A percentile compares a stretch with the other conserved stretches of the same genome.
Evolutionary conservation across 2,113 vertebrate genomes (phyloP).

Genomic region (Rattus rattus): DNA sequence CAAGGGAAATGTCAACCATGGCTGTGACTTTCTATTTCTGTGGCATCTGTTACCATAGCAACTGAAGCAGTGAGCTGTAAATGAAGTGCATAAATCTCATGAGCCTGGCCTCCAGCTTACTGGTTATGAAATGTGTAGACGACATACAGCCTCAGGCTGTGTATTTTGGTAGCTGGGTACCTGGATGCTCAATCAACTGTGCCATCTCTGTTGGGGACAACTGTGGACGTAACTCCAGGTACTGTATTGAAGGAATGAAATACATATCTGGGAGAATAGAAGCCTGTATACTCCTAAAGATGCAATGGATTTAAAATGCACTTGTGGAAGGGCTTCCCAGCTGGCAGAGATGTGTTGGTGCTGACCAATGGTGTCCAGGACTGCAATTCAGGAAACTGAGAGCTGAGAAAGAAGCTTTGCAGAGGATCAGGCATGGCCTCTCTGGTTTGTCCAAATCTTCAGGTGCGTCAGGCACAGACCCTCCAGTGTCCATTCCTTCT

Average conservation of each 20-base stretch:
- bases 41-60: conserved; percentile 63
- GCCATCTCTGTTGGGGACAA: not conserved
- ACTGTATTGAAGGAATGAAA: not conserved
- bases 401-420: not conserved
- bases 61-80: conserved; percentile 37
- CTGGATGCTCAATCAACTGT: not conserved
- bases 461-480: not conserved
- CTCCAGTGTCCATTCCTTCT: not conserved
- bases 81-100: conserved; percentile 2
- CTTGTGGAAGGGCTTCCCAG: not conserved
- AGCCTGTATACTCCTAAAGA: not conserved
- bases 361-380: not conserved
- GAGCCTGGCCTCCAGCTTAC: not conserved
- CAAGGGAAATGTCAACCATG: conserved; percentile 11
- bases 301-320: not conserved
- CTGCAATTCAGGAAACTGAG: conserved; percentile 36
- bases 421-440: not conserved
- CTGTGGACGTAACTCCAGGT: not conserved
- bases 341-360: not conserved
- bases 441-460: not conserved
- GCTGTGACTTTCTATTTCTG: conserved; percentile 44
- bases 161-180: not conserved
- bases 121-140: not conserved
- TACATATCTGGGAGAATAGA: not conserved
- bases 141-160: not conserved